Evolutionary conservation across 2,113 vertebrate genomes (phyloP), one percentile per base, ranked within the genome.

Genomic region (Steatornis caripensis): DNA sequence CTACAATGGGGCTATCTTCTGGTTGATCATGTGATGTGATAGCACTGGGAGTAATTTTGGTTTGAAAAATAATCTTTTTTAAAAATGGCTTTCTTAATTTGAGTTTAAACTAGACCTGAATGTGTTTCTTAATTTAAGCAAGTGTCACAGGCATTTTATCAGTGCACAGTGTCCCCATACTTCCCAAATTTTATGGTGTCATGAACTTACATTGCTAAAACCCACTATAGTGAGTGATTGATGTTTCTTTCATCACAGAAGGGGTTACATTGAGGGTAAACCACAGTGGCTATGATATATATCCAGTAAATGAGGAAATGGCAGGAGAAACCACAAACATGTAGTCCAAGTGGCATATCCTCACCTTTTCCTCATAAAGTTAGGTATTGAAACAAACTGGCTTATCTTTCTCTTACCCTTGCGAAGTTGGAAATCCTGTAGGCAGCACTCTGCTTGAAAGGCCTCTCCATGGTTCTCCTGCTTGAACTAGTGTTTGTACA

Each of bases 321-420:
- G 94, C 83, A 89, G 92, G 87, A 82, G 61, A 96, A 96, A 87
- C 93, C 78, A 79, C 93, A 96, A 95, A 95, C 85, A 84, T 90
- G 79, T 93, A 85, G 85, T 88, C 85, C 95, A 49, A 96, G 74
- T 81, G 75, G 49, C 55, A 51, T 85, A 79, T 82, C 84, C 95
- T 97, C 82, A 82, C 90, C 89, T 96, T 60, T 79, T 69, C 83
- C 83, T 92, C 84, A 62, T 77, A 71, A 89, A 90, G 55, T 83
- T 74, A 82, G 64, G 64, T 74, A 75, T 79, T 46, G 43, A 95
- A 74, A 79, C 81, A 62, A 89, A 75, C 57, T 46, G 45, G 10
- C 64, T 93, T 60, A 34, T 81, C 89, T 97, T 88, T 92, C 69
- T 70, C 70, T 80, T 97, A 90, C 78, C 93, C 80, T 87, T 85